Evolutionary conservation across 2,797 vertebrate genomes (phyloP).

Genomic region (Chaetodon trifasciatus): DNA sequence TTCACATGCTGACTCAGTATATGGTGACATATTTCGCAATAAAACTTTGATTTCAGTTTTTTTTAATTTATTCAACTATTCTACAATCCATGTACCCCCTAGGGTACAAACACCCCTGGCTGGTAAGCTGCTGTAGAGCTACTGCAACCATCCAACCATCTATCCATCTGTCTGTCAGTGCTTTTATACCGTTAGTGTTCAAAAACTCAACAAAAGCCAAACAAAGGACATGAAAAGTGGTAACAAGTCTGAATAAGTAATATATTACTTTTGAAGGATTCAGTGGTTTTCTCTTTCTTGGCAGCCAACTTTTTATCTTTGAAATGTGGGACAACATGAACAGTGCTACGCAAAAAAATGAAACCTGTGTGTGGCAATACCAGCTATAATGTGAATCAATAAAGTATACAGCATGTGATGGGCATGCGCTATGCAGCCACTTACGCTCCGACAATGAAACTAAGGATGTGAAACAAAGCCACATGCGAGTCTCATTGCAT

Average conservation of each 20-base stretch:
- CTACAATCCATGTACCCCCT: background rate
- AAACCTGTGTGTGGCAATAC: background rate
- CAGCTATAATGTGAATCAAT: constrained; percentile 18
- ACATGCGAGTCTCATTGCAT: constrained; percentile 36
- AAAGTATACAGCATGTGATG: constrained; percentile 18
- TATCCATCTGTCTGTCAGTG: background rate
- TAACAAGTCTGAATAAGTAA: constrained; percentile 13
- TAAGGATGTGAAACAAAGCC: constrained; percentile 46
- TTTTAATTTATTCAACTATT: background rate
- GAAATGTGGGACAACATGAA: constrained; percentile 22
- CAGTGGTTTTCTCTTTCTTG: constrained; percentile 26
- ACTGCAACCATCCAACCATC: background rate
- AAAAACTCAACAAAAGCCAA: background rate
- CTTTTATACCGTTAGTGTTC: background rate
- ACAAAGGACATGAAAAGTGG: constrained; percentile 1
- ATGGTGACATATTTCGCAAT: background rate
- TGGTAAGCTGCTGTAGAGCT: background rate
- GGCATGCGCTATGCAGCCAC: constrained; percentile 5
- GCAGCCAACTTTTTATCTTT: constrained; percentile 13
- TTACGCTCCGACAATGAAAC: constrained; percentile 43
- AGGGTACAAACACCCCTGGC: background rate
- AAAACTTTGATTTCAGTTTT: background rate
- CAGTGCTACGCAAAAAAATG: constrained; percentile 23
- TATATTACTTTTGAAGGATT: constrained; percentile 13
- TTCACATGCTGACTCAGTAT: background rate